Evolutionary conservation across 2,797 vertebrate genomes (phyloP).

Genomic region (Carcharodon carcharias): DNA sequence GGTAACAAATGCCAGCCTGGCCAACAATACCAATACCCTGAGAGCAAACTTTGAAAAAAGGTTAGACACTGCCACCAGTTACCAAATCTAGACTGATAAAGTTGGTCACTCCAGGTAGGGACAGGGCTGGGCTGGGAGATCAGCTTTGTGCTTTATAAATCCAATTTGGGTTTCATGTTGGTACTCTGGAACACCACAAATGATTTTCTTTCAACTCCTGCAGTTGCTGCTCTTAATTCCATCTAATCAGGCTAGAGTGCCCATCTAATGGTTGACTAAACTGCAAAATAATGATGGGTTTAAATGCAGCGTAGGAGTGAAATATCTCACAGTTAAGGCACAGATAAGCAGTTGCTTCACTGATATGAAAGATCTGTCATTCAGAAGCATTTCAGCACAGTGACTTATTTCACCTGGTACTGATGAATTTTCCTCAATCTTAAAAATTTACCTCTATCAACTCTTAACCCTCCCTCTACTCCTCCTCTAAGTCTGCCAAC

Average conservation of each 20-base stretch:
- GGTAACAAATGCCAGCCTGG: neutral
- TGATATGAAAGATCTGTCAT: conserved; percentile 24
- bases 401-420: neutral
- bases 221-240: neutral
- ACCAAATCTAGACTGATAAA: neutral
- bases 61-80: too few species aligned
- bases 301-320: conserved; percentile 32
- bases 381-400: neutral
- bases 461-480: neutral
- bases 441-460: neutral
- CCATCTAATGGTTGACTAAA: conserved; percentile 29
- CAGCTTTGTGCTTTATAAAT: neutral
- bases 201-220: neutral
- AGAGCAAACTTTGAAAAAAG: neutral
- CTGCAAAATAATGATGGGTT: conserved; percentile 28
- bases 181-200: neutral
- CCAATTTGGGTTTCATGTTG: neutral
- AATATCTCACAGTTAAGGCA: neutral
- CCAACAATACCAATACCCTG: neutral
- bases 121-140: neutral
- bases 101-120: neutral
- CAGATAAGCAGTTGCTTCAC: neutral
- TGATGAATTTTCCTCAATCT: neutral
- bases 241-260: neutral
- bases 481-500: neutral